Evolutionary conservation across 2,888 invertebrate species (phyloP).

Genomic region (Petrolisthes manimaculis): DNA sequence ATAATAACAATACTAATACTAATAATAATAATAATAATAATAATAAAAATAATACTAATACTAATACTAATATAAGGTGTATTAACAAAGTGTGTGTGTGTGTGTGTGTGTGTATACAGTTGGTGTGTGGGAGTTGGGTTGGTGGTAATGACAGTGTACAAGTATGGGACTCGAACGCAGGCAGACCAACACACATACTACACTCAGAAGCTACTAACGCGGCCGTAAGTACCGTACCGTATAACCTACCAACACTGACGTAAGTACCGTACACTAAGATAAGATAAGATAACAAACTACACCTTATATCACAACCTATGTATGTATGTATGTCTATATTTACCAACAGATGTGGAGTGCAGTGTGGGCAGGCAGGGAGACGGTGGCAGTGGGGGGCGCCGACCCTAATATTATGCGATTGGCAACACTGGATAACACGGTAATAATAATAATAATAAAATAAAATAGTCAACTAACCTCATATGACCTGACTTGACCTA

Average conservation of each 20-base stretch:
- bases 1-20: no score
- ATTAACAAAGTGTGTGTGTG: no score
- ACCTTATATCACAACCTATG: no score
- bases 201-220: slow-evolving; percentile 47
- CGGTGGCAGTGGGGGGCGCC: slow-evolving; percentile 44
- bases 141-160: slow-evolving; percentile 48
- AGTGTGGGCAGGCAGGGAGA: slow-evolving; percentile 43
- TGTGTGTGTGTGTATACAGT: slow-evolving; percentile 4
- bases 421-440: slow-evolving; percentile 48
- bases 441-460: background rate
- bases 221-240: slow-evolving; percentile 25
- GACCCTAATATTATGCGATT: slow-evolving; percentile 45
- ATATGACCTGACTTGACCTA: no score
- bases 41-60: no score
- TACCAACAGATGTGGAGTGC: slow-evolving; percentile 36
- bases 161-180: slow-evolving; percentile 45
- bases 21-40: no score
- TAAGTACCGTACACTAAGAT: no score
- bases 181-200: slow-evolving; percentile 37
- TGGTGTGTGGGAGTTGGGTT: slow-evolving; percentile 49
- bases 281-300: no score
- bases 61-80: no score
- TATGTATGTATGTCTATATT: background rate
- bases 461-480: background rate
- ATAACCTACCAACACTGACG: no score